phyloP scores from a whole-genome alignment of 2,797 vertebrate genomes.

The Pristis pectinata region DNA sequence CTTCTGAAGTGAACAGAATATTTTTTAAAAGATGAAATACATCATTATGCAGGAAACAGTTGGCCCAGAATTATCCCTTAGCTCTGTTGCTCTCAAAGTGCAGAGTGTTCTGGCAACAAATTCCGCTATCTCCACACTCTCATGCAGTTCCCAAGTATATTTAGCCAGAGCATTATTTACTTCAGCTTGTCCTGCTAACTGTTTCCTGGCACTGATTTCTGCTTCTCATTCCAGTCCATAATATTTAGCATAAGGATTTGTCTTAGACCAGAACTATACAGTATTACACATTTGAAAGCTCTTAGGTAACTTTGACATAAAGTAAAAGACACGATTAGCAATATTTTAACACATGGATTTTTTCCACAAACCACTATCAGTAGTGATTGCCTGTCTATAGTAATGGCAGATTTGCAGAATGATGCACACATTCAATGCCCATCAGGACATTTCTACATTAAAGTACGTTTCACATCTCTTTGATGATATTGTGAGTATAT shows the following conservation, averaged over 20 bases:
- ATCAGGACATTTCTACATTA: not conserved
- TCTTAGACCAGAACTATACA: not conserved
- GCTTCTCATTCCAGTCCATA: not conserved
- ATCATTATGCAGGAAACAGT: not conserved
- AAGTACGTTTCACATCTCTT: not conserved
- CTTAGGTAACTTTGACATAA: not conserved
- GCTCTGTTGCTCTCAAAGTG: no score
- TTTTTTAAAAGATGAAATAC: not conserved
- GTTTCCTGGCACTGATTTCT: not conserved
- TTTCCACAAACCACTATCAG: not conserved
- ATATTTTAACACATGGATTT: not conserved
- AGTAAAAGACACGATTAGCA: not conserved
- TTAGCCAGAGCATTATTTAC: not conserved
- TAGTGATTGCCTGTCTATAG: not conserved
- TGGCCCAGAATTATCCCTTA: not conserved
- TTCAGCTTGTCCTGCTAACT: not conserved
- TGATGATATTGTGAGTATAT: not conserved
- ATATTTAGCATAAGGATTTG: not conserved
- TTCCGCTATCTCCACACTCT: not conserved
- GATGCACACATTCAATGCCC: not conserved
- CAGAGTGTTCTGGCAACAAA: constrained; percentile 9
- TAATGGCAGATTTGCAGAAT: not conserved
- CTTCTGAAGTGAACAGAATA: no score
- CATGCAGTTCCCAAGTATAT: not conserved
- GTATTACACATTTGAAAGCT: not conserved